Evolutionary conservation across 2,888 invertebrate genomes (phyloP), one percentile per base, ranked within the genome.

Genomic region (Stenotaenia linearis): DNA sequence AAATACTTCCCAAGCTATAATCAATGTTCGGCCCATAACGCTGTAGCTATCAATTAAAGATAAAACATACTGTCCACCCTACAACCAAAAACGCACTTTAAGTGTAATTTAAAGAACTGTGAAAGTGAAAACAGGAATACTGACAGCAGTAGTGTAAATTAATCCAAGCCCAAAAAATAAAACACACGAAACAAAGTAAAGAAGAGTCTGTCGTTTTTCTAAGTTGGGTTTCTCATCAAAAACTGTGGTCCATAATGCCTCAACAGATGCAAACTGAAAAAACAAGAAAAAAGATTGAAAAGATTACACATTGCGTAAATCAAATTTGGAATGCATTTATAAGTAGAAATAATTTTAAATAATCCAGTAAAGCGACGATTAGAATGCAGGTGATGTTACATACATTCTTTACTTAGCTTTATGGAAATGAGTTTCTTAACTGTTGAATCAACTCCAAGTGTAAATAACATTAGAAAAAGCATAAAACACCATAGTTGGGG

Each of bases 401-500:
- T 45, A 0, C 45, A 45, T 7, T 5, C n/a, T 45, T 45, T 45
- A 45, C 45, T 45, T n/a, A n/a, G n/a, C n/a, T n/a, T n/a, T 45
- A 45, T 7, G 45, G 45, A 45, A 74, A 32, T n/a, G 75, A 25
- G 28, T 74, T 74, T 32, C 30, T 74, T 32, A 74, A 79, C 79
- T 37, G 75, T 32, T 15, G 78, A 75, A 30, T 80, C 80, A 15
- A 80, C 25, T 30, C 80, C 80, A 30, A 80, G 45, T 18, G 74
- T 80, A 35, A 80, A 78, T 21, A 80, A 69, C 83, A 83, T 83
- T 78, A 83, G 80, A 80, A 84, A 84, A 81, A 83, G 83, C 32
- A 83, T 79, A 7, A 83, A 80, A 7, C 83, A 82, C 84, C 84
- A 84, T 5, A 84, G 78, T 80, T 83, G 83, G 23, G 84, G 83